Percentiles rank a stretch among this genome's conserved stretches.
phyloP scores from a whole-genome alignment of 2,888 invertebrate genomes.

The Ichneumoninae sp. region DNA sequence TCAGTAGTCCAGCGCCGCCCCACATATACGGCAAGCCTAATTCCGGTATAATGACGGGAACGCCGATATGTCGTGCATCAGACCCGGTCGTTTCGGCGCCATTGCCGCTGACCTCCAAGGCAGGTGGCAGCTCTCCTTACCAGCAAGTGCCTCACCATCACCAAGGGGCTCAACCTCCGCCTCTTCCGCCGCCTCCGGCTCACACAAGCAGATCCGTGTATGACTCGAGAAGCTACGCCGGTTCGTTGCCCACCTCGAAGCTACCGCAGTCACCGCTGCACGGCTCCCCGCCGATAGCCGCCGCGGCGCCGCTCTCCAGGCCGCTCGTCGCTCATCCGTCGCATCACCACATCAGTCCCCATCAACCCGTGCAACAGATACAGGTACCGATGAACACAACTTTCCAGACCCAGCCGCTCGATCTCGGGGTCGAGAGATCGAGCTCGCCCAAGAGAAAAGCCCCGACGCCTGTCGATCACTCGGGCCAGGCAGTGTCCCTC shows the following conservation, averaged over 20 bases:
- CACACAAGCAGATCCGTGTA: constrained; percentile 84
- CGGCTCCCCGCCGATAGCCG: constrained; percentile 82
- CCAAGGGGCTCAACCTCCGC: constrained; percentile 85
- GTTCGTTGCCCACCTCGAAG: constrained; percentile 77
- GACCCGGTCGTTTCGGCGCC: constrained; percentile 83
- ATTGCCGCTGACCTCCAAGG: constrained; percentile 87
- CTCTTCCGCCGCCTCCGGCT: constrained; percentile 82
- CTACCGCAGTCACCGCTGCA: constrained; percentile 84
- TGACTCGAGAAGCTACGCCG: constrained; percentile 80
- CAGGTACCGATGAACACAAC: constrained; percentile 77
- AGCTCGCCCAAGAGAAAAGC: constrained; percentile 88
- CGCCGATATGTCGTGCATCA: constrained; percentile 85
- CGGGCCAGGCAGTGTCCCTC: constrained; percentile 85
- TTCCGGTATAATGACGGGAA: constrained; percentile 86
- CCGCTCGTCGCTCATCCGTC: constrained; percentile 79
- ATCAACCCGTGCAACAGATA: constrained; percentile 73
- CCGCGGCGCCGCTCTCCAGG: constrained; percentile 80
- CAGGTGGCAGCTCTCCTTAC: constrained; percentile 84
- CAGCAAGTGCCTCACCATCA: constrained; percentile 85
- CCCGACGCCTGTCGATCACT: constrained; percentile 84
- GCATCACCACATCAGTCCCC: constrained; percentile 73
- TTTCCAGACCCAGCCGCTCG: constrained; percentile 92
- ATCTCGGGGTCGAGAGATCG: constrained; percentile 88
- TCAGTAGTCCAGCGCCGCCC: constrained; percentile 91
- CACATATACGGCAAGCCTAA: constrained; percentile 90